A percentile compares a stretch with the other conserved stretches of the same genome.
Evolutionary conservation across 1,140 invertebrate species (phyloP).

Genomic region (Hydropsyche tenuis): DNA sequence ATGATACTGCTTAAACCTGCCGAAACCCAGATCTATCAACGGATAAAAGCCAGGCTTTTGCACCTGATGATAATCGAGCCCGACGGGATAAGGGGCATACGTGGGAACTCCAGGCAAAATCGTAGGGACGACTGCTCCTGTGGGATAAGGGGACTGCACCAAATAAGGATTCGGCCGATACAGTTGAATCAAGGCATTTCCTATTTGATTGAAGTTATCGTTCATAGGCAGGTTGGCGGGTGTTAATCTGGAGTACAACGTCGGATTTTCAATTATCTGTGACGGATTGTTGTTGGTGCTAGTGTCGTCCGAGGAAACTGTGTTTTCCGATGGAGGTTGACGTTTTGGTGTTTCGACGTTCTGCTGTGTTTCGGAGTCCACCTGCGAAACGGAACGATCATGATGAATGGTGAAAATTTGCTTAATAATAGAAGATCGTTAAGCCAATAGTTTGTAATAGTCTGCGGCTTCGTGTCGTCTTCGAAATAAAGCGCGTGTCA

Average conservation of each 20-base stretch:
- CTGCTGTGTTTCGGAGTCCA: neutral
- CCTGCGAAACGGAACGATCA: neutral
- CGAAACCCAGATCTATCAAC: neutral
- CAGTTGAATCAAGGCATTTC: neutral
- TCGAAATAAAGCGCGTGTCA: too few species aligned
- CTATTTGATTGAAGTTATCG: neutral
- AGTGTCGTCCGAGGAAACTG: neutral
- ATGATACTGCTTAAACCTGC: constrained; percentile 53
- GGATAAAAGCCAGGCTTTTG: neutral
- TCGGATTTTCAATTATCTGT: constrained; percentile 12
- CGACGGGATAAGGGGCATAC: constrained; percentile 5
- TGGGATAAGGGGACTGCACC: neutral
- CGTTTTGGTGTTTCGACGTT: too few species aligned
- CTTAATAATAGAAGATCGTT: too few species aligned
- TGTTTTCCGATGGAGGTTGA: neutral
- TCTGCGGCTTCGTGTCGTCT: too few species aligned
- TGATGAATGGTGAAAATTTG: too few species aligned
- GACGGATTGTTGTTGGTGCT: neutral
- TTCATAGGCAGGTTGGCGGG: too few species aligned
- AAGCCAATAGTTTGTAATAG: too few species aligned
- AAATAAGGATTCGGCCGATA: neutral
- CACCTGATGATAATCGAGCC: neutral
- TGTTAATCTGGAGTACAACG: too few species aligned
- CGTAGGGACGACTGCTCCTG: neutral
- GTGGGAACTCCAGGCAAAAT: neutral